Conservation (phyloP, 2,888 invertebrate genomes). For the Synergus laeviventris region DNA sequence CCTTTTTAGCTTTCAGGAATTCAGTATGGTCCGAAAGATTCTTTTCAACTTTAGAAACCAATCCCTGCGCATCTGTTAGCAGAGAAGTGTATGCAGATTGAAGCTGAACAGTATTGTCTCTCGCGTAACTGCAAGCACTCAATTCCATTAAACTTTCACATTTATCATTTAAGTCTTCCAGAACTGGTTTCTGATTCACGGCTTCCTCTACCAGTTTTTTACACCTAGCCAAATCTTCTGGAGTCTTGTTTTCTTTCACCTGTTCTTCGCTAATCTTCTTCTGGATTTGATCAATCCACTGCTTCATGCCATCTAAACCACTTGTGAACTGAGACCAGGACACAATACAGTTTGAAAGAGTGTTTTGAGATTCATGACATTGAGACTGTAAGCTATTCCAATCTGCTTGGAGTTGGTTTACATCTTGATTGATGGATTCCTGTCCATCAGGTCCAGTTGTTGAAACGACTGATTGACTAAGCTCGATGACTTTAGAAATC, state of each 20-base stretch:
- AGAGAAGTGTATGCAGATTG: constrained; percentile 90
- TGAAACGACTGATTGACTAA: constrained; percentile 85
- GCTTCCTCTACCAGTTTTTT: constrained; percentile 87
- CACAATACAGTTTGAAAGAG: constrained; percentile 85
- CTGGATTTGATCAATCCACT: constrained; percentile 85
- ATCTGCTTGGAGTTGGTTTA: constrained; percentile 87
- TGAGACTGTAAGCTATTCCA: constrained; percentile 89
- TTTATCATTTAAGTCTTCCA: constrained; percentile 91
- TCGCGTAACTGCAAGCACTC: constrained; percentile 89
- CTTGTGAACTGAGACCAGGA: constrained; percentile 84
- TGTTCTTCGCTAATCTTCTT: constrained; percentile 81
- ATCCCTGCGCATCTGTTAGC: constrained; percentile 86
- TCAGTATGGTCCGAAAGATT: constrained; percentile 94
- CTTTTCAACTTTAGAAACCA: constrained; percentile 92
- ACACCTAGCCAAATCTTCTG: constrained; percentile 87
- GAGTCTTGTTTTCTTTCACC: constrained; percentile 84
- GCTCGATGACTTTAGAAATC: constrained; percentile 84
- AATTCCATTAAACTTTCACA: constrained; percentile 92
- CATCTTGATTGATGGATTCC: constrained; percentile 88
- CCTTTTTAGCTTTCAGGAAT: constrained; percentile 90
- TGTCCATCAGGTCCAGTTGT: constrained; percentile 90
- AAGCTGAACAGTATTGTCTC: constrained; percentile 90
- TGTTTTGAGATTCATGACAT: constrained; percentile 86
- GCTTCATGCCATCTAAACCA: constrained; percentile 84
- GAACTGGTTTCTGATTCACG: constrained; percentile 83